Evolutionary conservation across 2,888 invertebrate species (phyloP), one percentile per base, ranked within the genome.

Genomic region (Nymphalis polychloros): DNA sequence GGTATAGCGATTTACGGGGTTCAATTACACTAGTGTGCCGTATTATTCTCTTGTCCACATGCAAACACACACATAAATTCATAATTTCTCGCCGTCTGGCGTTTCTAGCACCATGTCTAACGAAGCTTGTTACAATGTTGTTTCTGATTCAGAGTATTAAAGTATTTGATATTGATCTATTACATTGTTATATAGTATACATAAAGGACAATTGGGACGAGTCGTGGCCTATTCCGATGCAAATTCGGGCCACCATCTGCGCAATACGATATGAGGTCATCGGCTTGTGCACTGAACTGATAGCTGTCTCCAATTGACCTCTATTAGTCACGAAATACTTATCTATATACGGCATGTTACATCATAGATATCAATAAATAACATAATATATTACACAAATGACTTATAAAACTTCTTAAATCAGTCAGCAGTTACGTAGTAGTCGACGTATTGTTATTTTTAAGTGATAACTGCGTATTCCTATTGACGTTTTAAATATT

Each of bases 231-330:
- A 59, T 68, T 63, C 55, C 66, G 59, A 64, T 69, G 72, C 71
- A 55, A 77, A 78, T 75, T 76, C 73, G 73, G 74, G 64, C 71
- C 72, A 73, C 70, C 75, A 76, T 73, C 73, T 75, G 74, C 73
- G 72, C 59, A 63, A 59, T 67, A 63, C 59, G 73, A 72, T 72
- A 67, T 67, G 74, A 73, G 76, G 74, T 75, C 77, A 77, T 73
- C 74, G 72, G 49, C 71, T 72, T 73, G 73, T 72, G 70, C 75
- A 68, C 66, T 70, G 72, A 72, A 74, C 73, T 67, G 73, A 77
- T 77, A 75, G 69, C 69, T 68, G 70, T 72, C 70, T 65, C 65
- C 74, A 76, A 74, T 76, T 77, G 76, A 77, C 73, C 75, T 72
- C 72, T 63, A 70, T 75, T 72, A 72, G 59, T 70, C 48, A 72